Evolutionary conservation across 1,140 invertebrate species (phyloP).

Genomic region (Drosophila watanabei): DNA sequence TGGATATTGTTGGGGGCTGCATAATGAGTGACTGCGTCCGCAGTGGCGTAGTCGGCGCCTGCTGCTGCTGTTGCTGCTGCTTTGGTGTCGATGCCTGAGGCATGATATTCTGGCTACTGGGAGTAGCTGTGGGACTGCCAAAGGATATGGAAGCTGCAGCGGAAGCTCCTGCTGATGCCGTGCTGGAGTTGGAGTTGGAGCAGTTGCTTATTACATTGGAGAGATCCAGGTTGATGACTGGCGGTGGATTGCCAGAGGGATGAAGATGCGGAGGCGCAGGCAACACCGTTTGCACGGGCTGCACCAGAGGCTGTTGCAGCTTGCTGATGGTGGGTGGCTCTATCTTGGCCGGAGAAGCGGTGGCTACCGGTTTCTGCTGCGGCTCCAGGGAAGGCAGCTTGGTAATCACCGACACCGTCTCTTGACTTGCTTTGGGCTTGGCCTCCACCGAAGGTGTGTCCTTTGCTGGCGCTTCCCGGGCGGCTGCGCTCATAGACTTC

Average conservation of each 20-base stretch:
- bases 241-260: conserved; percentile 11
- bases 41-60: conserved; percentile 22
- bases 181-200: conserved; percentile 49
- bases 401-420: conserved; percentile 63
- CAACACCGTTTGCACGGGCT: conserved; percentile 75
- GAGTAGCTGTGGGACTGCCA: conserved; percentile 55
- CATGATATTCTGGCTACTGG: conserved; percentile 36
- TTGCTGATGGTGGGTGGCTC: conserved; percentile 80
- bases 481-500: conserved; percentile 30
- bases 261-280: conserved; percentile 37
- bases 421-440: neutral
- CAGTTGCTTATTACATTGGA: conserved; percentile 81
- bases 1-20: conserved; percentile 88
- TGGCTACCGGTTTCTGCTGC: conserved; percentile 10
- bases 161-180: conserved; percentile 8
- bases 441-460: neutral
- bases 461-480: conserved; percentile 11
- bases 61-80: conserved; percentile 23
- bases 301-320: conserved; percentile 73
- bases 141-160: conserved; percentile 49
- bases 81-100: conserved; percentile 69
- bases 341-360: conserved; percentile 53
- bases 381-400: conserved; percentile 53
- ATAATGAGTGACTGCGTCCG: conserved; percentile 77
- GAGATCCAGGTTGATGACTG: conserved; percentile 71